Base-by-base conservation (phyloP, 1,140 invertebrate genomes). In the Drosophila ficusphila region DNA sequence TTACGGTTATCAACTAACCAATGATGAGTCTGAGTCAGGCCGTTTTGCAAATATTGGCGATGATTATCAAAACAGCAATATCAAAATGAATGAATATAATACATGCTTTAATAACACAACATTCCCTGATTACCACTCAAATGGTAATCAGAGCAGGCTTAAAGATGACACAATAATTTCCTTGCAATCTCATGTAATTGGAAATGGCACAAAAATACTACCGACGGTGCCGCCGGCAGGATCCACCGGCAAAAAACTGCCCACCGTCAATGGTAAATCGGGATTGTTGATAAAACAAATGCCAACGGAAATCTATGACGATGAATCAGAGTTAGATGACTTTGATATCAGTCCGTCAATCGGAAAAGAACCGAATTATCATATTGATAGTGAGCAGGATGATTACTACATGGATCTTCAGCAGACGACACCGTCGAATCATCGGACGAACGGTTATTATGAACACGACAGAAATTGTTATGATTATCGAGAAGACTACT, bases 401-500 rank as follows among this genome's bases (percentile, higher is more conserved):
- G 83, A 89, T 86, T 91, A 90, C 79, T 91, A 79, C 44, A 52
- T 82, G 68, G 79, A 82, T 76, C 47, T 61, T 5, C 79, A 75
- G 79, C 79, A 72, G 42, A 91, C 92, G 39, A 90, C 92, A 70
- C 82, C 92, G 34, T 92, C 92, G 16, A 69, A 88, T 16, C 86
- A 91, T 16, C 86, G 91, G 83, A 88, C 90, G 16, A 89, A 83
- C 34, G 76, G 75, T 89, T 90, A 88, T 81, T 91, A 91, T 91
- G 90, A 90, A 54, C 71, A 83, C 23, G 64, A 70, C 21, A 71
- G 54, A 46, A 72, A 78, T 54, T 69, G 85, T 70, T 90, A 91
- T 79, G 73, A 91, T 61, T 89, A 90, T 77, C 90, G 79, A 11
- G 90, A 92, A 44, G 91, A 92, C 65, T 92, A 89, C 58, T 90